phyloP scores from a whole-genome alignment of 37 sponge, comb jelly and placozoan species.

The Chondrosia reniformis region DNA sequence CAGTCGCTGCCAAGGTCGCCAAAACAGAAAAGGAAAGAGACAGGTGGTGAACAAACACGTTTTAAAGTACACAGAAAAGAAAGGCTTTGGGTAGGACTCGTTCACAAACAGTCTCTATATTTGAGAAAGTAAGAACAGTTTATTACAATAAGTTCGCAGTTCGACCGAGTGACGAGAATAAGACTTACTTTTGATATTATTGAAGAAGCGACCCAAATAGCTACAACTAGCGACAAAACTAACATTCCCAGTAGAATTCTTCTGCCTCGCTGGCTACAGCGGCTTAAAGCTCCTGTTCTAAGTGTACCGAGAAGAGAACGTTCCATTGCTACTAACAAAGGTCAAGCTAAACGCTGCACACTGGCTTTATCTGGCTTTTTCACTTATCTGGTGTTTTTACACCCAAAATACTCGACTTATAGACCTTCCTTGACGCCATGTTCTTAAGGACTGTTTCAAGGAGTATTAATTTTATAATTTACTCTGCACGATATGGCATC shows the following conservation, averaged over 20 bases:
- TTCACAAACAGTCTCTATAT: conserved; percentile 62
- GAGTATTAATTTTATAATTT: too few relatives aligned
- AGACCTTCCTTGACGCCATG: too few relatives aligned
- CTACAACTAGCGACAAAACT: conserved; percentile 57
- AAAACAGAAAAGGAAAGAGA: conserved; percentile 72
- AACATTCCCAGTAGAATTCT: conserved; percentile 26
- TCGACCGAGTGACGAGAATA: not conserved
- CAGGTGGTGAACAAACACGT: conserved; percentile 79
- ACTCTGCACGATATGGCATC: too few relatives aligned
- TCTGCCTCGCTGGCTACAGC: too few relatives aligned
- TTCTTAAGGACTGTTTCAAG: too few relatives aligned
- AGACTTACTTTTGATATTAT: conserved; percentile 55
- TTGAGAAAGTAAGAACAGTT: not conserved
- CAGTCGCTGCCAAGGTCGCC: conserved; percentile 80
- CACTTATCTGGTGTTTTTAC: too few relatives aligned
- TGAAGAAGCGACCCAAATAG: conserved; percentile 78
- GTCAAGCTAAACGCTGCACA: too few relatives aligned
- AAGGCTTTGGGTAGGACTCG: conserved; percentile 68
- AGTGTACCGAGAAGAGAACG: too few relatives aligned
- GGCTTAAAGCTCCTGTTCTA: too few relatives aligned
- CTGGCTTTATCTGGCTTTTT: too few relatives aligned
- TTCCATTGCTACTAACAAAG: too few relatives aligned
- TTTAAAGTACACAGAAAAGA: conserved; percentile 88
- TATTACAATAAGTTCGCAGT: not conserved
- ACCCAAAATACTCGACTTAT: too few relatives aligned